These are phyloP conservation scores for Bradypodion pumilum DNA, from an alignment of 2,797 vertebrate species.

Conservation along the genomic window DNA sequence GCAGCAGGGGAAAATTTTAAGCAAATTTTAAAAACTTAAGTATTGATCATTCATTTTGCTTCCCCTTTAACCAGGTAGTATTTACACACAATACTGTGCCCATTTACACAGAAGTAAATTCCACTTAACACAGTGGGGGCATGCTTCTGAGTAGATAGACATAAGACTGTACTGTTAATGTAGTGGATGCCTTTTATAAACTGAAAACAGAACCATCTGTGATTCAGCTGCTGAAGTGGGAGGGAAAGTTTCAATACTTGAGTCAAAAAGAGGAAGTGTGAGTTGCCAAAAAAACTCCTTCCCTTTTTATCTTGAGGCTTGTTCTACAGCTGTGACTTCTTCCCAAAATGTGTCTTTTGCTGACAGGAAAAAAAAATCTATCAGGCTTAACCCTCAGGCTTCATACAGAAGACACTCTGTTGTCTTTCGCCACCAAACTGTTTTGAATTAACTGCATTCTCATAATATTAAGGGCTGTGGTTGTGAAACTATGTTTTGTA, in stretches of 20 bases:
- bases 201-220: neutral
- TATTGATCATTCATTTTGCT: too few species aligned
- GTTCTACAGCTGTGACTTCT: conserved; percentile 22
- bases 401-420: neutral
- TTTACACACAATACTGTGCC: neutral
- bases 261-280: conserved; percentile 8
- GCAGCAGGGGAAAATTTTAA: too few species aligned
- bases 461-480: neutral
- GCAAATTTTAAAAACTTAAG: too few species aligned
- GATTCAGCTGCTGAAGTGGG: conserved; percentile 8
- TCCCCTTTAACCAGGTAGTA: too few species aligned
- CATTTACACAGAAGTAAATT: neutral
- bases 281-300: conserved; percentile 25
- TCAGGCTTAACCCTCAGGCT: conserved; percentile 1
- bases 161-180: neutral
- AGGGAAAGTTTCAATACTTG: neutral
- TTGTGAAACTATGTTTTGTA: neutral
- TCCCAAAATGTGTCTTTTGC: conserved; percentile 23
- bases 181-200: neutral
- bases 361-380: conserved; percentile 2
- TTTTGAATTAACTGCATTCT: neutral
- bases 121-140: neutral
- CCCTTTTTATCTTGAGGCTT: conserved; percentile 15
- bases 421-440: neutral
- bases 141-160: too few species aligned